These are phyloP conservation scores for Leucophora obtusa DNA, from an alignment of 2,888 invertebrate species.

Conservation along the genomic window DNA sequence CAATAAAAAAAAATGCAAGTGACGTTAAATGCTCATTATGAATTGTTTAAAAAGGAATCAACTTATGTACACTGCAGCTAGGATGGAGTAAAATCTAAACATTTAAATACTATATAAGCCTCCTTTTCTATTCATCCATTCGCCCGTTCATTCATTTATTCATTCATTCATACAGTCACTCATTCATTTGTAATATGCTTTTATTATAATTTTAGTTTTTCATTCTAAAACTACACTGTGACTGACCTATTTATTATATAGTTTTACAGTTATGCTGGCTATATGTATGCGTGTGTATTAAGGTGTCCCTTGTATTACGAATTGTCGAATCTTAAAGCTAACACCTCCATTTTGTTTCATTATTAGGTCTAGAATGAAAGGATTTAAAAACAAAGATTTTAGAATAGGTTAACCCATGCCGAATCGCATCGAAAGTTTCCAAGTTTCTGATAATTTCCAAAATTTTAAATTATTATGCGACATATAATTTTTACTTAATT, in stretches of 20 bases:
- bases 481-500: no score
- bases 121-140: constrained; percentile 11
- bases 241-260: constrained; percentile 57
- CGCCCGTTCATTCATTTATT: constrained; percentile 6
- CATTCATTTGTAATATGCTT: constrained; percentile 12
- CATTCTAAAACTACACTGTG: constrained; percentile 52
- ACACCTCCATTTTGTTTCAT: no score
- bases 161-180: constrained; percentile 17
- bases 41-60: constrained; percentile 41
- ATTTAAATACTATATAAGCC: constrained; percentile 39
- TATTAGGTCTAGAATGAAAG: no score
- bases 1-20: constrained; percentile 31
- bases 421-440: no score
- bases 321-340: no score
- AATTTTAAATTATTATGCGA: no score
- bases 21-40: constrained; percentile 55
- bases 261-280: constrained; percentile 50
- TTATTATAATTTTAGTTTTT: constrained; percentile 31
- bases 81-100: constrained; percentile 25
- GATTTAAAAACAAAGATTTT: no score
- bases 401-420: no score
- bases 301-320: no score
- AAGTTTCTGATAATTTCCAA: no score
- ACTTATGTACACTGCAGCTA: background rate
- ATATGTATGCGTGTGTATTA: no score